phyloP scores from a whole-genome alignment of 2,113 vertebrate genomes.

The Petrocephalus microphthalmus region DNA sequence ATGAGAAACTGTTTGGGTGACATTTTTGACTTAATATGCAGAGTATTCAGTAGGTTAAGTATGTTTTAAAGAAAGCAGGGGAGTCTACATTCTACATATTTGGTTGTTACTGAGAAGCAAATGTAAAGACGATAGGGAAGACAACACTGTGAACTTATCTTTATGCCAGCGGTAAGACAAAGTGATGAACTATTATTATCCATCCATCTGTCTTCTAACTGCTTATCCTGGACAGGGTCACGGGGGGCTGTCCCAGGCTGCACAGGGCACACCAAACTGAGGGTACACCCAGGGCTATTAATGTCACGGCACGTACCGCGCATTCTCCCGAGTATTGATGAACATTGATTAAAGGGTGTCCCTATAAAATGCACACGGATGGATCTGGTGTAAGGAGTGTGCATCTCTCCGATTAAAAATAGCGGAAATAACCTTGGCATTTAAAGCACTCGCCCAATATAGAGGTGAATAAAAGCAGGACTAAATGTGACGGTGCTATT shows the following conservation, averaged over 20 bases:
- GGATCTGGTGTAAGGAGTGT: neutral
- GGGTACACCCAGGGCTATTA: neutral
- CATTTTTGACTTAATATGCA: neutral
- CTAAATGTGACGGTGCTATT: neutral
- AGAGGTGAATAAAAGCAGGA: neutral
- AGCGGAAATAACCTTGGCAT: neutral
- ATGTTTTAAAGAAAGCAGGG: neutral
- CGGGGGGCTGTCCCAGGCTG: neutral
- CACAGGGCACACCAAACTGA: neutral
- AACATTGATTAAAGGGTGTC: neutral
- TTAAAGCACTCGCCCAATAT: neutral
- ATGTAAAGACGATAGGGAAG: neutral
- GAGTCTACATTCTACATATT: neutral
- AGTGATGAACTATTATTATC: neutral
- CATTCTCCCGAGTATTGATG: neutral
- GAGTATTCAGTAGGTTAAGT: neutral
- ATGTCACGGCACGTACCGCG: neutral
- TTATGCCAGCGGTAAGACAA: neutral
- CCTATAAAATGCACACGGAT: neutral
- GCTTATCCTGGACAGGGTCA: slow-evolving; percentile 1
- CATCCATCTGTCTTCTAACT: neutral
- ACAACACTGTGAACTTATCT: neutral
- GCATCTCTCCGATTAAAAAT: neutral
- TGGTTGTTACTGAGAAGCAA: neutral
- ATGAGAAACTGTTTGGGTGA: neutral